Conservation (phyloP, 2,888 invertebrate genomes). For the Xestia rhomboidea region DNA sequence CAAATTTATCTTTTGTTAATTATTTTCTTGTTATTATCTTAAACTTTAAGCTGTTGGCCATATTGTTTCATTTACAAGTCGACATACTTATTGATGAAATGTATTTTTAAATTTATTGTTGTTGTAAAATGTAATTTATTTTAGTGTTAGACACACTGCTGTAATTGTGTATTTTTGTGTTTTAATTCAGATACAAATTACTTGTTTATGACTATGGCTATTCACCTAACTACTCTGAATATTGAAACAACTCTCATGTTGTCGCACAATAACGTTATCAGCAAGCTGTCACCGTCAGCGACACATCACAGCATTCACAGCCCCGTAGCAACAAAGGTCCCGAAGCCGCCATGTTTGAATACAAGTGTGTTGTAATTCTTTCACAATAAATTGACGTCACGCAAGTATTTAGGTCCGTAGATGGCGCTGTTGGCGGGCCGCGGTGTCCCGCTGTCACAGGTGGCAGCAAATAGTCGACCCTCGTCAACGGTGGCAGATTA, state of each 20-base stretch:
- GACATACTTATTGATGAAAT: too few relatives aligned
- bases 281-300: conserved; percentile 6
- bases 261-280: conserved; percentile 7
- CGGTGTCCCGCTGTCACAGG: conserved; percentile 72
- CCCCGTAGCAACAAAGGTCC: conserved; percentile 4
- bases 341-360: conserved; percentile 42
- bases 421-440: conserved; percentile 56
- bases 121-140: too few relatives aligned
- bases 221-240: background rate
- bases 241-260: background rate
- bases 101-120: too few relatives aligned
- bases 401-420: conserved; percentile 65
- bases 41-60: too few relatives aligned
- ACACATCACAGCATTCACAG: too few relatives aligned
- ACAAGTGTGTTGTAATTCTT: conserved; percentile 60
- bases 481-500: conserved; percentile 76
- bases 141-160: too few relatives aligned
- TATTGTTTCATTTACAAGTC: too few relatives aligned
- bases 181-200: too few relatives aligned
- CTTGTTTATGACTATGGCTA: too few relatives aligned
- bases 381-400: conserved; percentile 71
- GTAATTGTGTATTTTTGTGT: too few relatives aligned
- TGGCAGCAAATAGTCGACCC: conserved; percentile 79
- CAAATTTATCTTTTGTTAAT: too few relatives aligned
- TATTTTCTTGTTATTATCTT: too few relatives aligned